Base-by-base conservation (phyloP, 2,113 vertebrate species). In the Hipposideros armiger region DNA sequence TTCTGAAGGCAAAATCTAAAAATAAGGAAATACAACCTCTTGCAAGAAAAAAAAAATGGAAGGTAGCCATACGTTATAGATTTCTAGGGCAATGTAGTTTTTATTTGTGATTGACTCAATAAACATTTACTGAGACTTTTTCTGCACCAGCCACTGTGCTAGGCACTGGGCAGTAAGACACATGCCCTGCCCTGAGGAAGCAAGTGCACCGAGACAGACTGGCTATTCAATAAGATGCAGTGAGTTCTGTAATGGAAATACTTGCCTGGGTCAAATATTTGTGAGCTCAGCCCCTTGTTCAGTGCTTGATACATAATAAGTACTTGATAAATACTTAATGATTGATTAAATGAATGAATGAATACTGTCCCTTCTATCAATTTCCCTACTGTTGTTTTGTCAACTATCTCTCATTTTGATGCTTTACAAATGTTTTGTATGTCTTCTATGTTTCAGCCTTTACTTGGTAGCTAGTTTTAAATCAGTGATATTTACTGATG, bases 381-480 rank as follows among this genome's bases (percentile, higher is more conserved):
- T 77, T 84, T 73, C 24, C 14, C 5, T 91, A 7, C 7, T 67
- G 5, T 56, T 70, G 58, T 58, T 40, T 58, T 72, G 1, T 40
- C 64, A n/a, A 19, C 73, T 66, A 0, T 40, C 32, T 78, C 6
- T 87, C 36, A 78, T 80, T 88, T 52, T 67, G 47, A 54, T 36
- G 11, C 30, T 73, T 95, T 50, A 40, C 10, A 62, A 62, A 45
- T 67, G 15, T 70, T 90, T 54, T 36, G 0, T 73, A n/a, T 36
- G 13, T 70, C 9, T 45, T 60, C 28, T 76, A 30, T 36, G 70
- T 94, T 70, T 26, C 8, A 22, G 8, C 64, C 16, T 58, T 73
- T 69, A n/a, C 58, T 62, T 72, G 36, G 32, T n/a, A 92, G 45
- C 30, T 81, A 64, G n/a, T 76, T 94, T 95, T 86, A 70, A 56